These are phyloP conservation scores for Bovichtus variegatus DNA, from an alignment of 2,797 vertebrate species.

Conservation along the genomic window DNA sequence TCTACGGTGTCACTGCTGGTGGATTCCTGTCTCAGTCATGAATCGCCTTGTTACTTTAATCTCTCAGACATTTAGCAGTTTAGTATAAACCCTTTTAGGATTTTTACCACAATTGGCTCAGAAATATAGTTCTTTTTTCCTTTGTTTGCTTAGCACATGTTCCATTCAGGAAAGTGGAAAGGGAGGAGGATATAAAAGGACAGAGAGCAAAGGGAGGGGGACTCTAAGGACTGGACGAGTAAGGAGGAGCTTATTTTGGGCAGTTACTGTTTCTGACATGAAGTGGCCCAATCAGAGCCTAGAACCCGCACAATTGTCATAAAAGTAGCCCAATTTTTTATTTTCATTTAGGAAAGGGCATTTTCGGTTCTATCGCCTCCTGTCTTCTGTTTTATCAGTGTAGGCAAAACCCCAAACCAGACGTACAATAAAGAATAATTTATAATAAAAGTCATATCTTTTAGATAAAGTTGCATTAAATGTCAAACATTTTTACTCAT, in stretches of 20 bases:
- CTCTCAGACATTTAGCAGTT: constrained; percentile 8
- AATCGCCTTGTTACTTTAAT: not conserved
- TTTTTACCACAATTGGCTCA: not conserved
- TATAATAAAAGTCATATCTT: not conserved
- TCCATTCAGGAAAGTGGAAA: not conserved
- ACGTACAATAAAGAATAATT: not conserved
- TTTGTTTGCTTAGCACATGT: not conserved
- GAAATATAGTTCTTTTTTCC: not conserved
- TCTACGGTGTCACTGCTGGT: constrained; percentile 66
- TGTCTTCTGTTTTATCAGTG: not conserved
- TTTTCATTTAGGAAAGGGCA: not conserved
- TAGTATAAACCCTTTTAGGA: not conserved
- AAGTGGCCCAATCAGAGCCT: not conserved
- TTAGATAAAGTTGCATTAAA: not conserved
- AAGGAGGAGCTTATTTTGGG: not conserved
- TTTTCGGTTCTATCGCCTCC: fast-evolving
- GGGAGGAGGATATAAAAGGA: not conserved
- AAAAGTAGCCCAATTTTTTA: not conserved
- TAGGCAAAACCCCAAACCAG: not conserved
- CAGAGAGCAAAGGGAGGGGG: not conserved
- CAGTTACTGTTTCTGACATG: not conserved
- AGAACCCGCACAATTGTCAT: not conserved
- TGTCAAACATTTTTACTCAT: not conserved
- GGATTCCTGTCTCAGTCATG: constrained; percentile 15
- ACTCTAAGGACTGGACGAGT: not conserved